Percentiles rank a stretch among this genome's conserved stretches.
Conservation (phyloP, 1,140 invertebrate species). For the Euborellia annulipes region DNA sequence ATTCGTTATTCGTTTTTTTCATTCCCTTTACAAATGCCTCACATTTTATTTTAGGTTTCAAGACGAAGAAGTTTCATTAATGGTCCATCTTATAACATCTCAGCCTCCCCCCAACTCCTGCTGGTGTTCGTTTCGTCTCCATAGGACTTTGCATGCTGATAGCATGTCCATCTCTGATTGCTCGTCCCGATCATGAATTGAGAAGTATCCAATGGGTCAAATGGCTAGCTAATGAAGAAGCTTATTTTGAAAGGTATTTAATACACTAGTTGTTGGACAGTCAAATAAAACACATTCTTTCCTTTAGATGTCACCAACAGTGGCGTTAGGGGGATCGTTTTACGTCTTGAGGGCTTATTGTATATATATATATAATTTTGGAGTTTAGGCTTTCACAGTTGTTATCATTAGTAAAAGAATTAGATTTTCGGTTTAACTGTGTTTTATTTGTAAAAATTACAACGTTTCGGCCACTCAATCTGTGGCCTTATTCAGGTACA, state of each 20-base stretch:
- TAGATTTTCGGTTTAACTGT: no score
- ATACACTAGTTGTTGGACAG: no score
- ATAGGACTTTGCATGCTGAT: constrained; percentile 88
- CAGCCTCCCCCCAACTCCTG: constrained; percentile 76
- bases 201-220: constrained; percentile 87
- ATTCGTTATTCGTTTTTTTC: no score
- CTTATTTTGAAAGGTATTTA: constrained; percentile 53
- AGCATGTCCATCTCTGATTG: constrained; percentile 77
- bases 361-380: no score
- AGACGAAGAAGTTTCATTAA: constrained; percentile 75
- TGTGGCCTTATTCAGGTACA: no score
- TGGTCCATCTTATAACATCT: constrained; percentile 74
- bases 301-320: background rate
- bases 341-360: no score
- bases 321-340: no score
- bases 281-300: background rate
- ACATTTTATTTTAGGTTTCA: constrained; percentile 45
- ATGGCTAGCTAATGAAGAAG: constrained; percentile 81
- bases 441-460: no score
- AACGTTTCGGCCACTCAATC: no score
- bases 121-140: constrained; percentile 84
- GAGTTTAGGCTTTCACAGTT: no score
- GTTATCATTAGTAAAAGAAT: no score
- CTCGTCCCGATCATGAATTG: constrained; percentile 62
- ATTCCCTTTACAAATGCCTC: no score